A percentile compares a stretch with the other conserved stretches of the same genome.
Conservation (phyloP, 1,140 invertebrate genomes). For the Ruditapes philippinarum region DNA sequence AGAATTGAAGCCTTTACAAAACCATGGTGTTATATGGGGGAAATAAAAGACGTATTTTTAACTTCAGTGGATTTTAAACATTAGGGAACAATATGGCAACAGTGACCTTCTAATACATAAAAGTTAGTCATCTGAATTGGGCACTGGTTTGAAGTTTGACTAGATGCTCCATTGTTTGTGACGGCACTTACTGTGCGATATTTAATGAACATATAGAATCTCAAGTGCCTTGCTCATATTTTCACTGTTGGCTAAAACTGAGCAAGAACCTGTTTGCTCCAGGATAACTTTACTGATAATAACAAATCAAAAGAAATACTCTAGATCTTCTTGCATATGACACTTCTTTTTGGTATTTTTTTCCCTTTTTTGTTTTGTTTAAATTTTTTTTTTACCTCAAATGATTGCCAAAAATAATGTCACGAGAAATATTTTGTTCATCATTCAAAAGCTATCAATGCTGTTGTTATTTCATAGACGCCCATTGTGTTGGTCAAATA, state of each 20-base stretch:
- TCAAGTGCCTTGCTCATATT: conserved; percentile 63
- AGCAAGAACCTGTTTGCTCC: conserved; percentile 32
- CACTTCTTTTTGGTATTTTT: no score
- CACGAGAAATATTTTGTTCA: background rate
- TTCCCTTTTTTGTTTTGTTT: no score
- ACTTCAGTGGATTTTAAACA: conserved; percentile 42
- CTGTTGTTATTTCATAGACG: conserved; percentile 22
- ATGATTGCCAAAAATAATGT: conserved; percentile 10
- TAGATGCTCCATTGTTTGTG: conserved; percentile 60
- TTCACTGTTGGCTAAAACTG: background rate
- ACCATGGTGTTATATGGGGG: conserved; percentile 21
- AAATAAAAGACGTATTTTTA: conserved; percentile 45
- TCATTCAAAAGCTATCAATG: conserved; percentile 27
- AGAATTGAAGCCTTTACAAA: conserved; percentile 63
- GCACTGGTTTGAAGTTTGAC: background rate
- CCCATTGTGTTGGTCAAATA: conserved; percentile 44
- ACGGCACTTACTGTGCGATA: conserved; percentile 16
- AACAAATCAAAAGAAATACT: conserved; percentile 45
- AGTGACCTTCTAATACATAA: background rate
- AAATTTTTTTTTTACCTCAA: background rate
- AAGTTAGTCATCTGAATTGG: background rate
- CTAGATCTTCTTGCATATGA: conserved; percentile 6
- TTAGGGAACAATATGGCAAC: conserved; percentile 3
- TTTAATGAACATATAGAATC: conserved; percentile 54
- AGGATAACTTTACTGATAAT: background rate